Conservation (phyloP, 2,113 vertebrate species). For the Vidua chalybeata region DNA sequence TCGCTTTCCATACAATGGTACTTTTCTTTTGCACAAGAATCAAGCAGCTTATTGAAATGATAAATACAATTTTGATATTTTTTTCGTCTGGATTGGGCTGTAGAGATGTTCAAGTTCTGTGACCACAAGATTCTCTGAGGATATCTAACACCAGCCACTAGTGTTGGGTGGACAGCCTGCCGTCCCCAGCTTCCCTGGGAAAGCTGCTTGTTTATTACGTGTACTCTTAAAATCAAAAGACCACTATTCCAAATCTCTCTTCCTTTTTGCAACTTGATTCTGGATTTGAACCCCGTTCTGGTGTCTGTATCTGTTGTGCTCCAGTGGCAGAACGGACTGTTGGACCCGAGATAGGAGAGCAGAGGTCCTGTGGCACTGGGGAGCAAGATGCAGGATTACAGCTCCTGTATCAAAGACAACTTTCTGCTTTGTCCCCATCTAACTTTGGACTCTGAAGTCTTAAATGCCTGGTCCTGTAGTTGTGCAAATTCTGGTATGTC, state of each 20-base stretch:
- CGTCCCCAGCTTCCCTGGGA: not conserved
- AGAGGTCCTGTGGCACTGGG: constrained; percentile 37
- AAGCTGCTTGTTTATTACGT: constrained; percentile 16
- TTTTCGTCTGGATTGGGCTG: not conserved
- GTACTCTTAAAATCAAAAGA: not conserved
- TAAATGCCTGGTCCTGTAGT: constrained; percentile 20
- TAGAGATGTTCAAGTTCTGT: not conserved
- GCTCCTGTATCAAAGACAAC: not conserved
- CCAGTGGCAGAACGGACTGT: not conserved
- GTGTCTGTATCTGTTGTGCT: not conserved
- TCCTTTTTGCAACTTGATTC: not conserved
- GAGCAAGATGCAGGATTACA: constrained; percentile 56
- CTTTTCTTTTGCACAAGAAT: not conserved
- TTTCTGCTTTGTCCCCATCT: constrained; percentile 30
- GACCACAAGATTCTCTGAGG: not conserved
- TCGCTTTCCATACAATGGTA: constrained; percentile 28
- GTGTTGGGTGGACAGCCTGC: not conserved
- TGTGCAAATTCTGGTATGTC: constrained; percentile 9
- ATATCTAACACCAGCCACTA: not conserved
- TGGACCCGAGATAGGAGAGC: not conserved
- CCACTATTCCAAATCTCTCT: not conserved
- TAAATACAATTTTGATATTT: not conserved
- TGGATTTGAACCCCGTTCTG: not conserved
- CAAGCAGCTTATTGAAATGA: not conserved
- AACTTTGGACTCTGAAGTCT: constrained; percentile 16